Percentiles rank a stretch among this genome's conserved stretches.
phyloP scores from a whole-genome alignment of 1,140 invertebrate species.

The Holotrichia oblita region DNA sequence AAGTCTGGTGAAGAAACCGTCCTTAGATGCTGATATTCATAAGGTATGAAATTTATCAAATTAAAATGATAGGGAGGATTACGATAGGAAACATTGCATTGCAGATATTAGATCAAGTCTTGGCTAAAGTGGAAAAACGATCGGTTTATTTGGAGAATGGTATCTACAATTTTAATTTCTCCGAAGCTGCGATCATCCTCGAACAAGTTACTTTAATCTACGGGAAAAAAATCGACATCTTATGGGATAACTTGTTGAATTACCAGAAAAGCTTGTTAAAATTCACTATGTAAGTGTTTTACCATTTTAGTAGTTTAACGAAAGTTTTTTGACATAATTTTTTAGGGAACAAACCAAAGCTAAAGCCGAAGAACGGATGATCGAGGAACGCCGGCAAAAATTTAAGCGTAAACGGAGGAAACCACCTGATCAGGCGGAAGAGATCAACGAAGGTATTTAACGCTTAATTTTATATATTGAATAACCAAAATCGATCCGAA shows the following conservation, averaged over 20 bases:
- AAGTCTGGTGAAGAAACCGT: conserved; percentile 51
- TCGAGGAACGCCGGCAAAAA: background rate
- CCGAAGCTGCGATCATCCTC: conserved; percentile 56
- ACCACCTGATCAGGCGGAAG: background rate
- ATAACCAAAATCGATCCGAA: background rate
- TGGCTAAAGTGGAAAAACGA: conserved; percentile 46
- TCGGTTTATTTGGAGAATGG: conserved; percentile 53
- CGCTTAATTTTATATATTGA: background rate
- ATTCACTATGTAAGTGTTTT: background rate
- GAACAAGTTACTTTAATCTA: conserved; percentile 53
- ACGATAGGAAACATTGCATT: background rate
- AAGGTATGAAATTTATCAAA: conserved; percentile 47
- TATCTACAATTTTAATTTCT: conserved; percentile 57
- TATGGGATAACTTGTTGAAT: conserved; percentile 53
- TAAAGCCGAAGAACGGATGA: background rate
- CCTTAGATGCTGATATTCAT: conserved; percentile 52
- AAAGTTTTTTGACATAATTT: background rate
- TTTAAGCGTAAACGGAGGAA: conserved; percentile 11
- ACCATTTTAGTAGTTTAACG: background rate
- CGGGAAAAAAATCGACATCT: conserved; percentile 57
- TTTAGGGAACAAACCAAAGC: conserved; percentile 12
- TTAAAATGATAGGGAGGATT: too few species aligned
- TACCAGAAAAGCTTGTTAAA: conserved; percentile 46
- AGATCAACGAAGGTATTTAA: background rate
- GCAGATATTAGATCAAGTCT: conserved; percentile 54